Evolutionary conservation across 2,888 invertebrate genomes (phyloP).

Genomic region (Germaria angustata): DNA sequence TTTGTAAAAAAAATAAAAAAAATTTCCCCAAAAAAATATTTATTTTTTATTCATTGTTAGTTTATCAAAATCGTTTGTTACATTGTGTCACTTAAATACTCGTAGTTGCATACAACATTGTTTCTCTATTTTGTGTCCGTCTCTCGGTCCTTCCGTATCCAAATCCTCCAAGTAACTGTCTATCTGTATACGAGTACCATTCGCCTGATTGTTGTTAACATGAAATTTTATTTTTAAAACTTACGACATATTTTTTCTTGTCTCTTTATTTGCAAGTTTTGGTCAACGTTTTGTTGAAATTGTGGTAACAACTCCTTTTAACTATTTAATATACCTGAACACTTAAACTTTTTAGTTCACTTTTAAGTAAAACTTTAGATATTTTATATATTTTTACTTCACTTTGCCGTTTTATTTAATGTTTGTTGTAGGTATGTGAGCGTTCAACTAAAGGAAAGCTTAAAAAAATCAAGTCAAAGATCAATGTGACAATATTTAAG

Average conservation of each 20-base stretch:
- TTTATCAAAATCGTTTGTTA: conserved; percentile 47
- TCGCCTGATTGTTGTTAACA: conserved; percentile 26
- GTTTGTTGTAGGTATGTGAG: neutral
- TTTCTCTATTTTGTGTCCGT: neutral
- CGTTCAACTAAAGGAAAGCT: conserved; percentile 25
- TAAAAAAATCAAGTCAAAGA: conserved; percentile 58
- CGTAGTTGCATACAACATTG: conserved; percentile 48
- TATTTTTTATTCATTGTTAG: neutral
- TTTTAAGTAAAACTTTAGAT: neutral
- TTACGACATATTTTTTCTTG: conserved; percentile 11
- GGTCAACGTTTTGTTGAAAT: conserved; percentile 30
- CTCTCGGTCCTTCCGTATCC: neutral
- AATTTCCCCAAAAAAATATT: neutral
- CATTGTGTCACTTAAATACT: conserved; percentile 59
- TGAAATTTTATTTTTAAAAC: conserved; percentile 21
- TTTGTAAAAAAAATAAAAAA: neutral
- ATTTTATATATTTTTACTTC: conserved; percentile 21
- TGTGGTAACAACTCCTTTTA: conserved; percentile 31
- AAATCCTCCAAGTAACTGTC: conserved; percentile 10
- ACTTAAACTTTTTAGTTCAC: neutral
- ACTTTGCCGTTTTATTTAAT: conserved; percentile 11
- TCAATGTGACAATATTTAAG: conserved; percentile 64
- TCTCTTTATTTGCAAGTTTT: neutral
- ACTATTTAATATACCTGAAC: neutral
- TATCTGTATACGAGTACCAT: neutral